Conservation (phyloP, 2,888 invertebrate genomes). For the Agelastica alni region DNA sequence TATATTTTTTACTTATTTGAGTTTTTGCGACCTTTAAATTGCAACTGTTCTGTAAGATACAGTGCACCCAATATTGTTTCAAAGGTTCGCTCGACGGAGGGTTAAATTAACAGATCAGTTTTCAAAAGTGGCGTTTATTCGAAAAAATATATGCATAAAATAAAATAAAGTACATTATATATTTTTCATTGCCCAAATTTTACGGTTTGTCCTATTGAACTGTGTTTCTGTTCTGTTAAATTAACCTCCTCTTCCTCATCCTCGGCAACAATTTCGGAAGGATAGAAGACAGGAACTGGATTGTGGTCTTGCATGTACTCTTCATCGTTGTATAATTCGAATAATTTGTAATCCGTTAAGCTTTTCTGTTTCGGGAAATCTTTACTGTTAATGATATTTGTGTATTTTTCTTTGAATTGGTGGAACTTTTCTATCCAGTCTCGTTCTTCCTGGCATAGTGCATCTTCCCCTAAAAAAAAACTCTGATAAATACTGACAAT, state of each 20-base stretch:
- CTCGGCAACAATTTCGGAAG: conserved; percentile 11
- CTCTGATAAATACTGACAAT: too few relatives aligned
- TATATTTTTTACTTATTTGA: too few relatives aligned
- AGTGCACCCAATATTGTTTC: too few relatives aligned
- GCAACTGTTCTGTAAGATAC: too few relatives aligned
- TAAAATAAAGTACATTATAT: too few relatives aligned
- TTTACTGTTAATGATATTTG: conserved; percentile 29
- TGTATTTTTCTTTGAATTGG: conserved; percentile 39
- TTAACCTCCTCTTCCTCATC: conserved; percentile 1
- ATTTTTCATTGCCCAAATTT: too few relatives aligned
- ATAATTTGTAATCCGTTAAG: conserved; percentile 29
- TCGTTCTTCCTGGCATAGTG: conserved; percentile 24
- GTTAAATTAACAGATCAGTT: too few relatives aligned
- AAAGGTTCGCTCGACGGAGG: too few relatives aligned
- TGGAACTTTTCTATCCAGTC: conserved; percentile 38
- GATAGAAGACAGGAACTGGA: conserved; percentile 34
- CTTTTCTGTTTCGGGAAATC: conserved; percentile 26
- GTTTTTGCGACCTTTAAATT: too few relatives aligned
- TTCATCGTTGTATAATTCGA: conserved; percentile 34
- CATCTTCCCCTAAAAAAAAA: conserved; percentile 31
- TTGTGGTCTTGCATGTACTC: conserved; percentile 31
- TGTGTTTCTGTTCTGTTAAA: background rate
- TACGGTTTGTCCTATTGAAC: too few relatives aligned
- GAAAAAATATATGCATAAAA: too few relatives aligned
- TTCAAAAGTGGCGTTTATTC: too few relatives aligned